Evolutionary conservation across 2,113 vertebrate genomes (phyloP), one percentile per base, ranked within the genome.

Genomic region (Carassius auratus): DNA sequence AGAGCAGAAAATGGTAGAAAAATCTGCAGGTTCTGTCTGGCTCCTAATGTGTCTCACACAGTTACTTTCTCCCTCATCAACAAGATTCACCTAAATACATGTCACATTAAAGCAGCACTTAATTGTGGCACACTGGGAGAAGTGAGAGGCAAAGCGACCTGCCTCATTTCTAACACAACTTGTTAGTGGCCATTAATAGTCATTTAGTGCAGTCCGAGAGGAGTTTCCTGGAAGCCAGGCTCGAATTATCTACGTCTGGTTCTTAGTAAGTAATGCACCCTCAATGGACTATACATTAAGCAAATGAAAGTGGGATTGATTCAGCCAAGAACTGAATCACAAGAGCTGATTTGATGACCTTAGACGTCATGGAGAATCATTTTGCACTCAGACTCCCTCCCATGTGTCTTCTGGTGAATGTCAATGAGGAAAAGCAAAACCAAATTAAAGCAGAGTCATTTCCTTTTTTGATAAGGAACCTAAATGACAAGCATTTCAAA

Each of bases 251-350:
- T 82, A 86, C 81, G 78, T 68, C 42, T 81, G 61, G 84, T 78
- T 84, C 83, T 68, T 73, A 45, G 82, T 90, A 89, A 91, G 86
- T 91, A 91, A 90, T 89, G 85, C 85, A 76, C 81, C 83, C 76
- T 89, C 87, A 87, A 89, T 90, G 88, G 88, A 89, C 89, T 86
- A 26, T 89, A 48, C 90, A 91, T 92, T 91, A 91, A 90, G 88
- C 88, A 89, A 92, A 91, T 91, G 81, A 91, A 91, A 91, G 84
- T 86, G 85, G 86, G 87, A 91, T 91, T 90, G 90, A 91, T 91
- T 89, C 84, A 48, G 80, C 36, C 55, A 83, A 76, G 74, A 78
- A 78, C 76, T 78, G 73, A 87, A 90, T 88, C 87, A 82, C 89
- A 84, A 85, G 86, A 86, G 87, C 76, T 89, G 89, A 90, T 90